Conservation (phyloP, 1,140 invertebrate genomes). For the Bombus affinis region DNA sequence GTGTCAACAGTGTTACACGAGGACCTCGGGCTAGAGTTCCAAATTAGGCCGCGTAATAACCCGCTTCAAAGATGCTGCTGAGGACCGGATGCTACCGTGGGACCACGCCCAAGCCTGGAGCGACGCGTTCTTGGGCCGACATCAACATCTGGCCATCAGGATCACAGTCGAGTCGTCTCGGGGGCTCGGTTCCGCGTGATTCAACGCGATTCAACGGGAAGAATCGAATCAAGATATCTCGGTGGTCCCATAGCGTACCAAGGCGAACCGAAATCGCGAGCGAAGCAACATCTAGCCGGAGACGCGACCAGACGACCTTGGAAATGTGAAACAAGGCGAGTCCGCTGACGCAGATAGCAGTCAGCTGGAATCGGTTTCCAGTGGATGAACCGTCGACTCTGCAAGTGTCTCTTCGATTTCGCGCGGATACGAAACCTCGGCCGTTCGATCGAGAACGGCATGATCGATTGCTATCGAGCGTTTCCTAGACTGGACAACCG, state of each 20-base stretch:
- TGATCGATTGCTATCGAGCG: slow-evolving; percentile 50
- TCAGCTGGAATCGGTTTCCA: slow-evolving; percentile 71
- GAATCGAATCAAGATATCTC: not conserved
- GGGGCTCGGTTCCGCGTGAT: slow-evolving; percentile 11
- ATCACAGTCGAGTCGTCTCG: not conserved
- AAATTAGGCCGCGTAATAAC: slow-evolving; percentile 77
- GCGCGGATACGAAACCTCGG: slow-evolving; percentile 53
- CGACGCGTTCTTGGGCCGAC: slow-evolving; percentile 63
- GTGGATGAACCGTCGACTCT: slow-evolving; percentile 70
- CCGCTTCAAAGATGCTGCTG: slow-evolving; percentile 49
- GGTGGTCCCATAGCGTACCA: not conserved
- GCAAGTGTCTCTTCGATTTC: slow-evolving; percentile 74
- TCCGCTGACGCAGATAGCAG: slow-evolving; percentile 56
- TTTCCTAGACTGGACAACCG: slow-evolving; percentile 29
- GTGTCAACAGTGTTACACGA: slow-evolving; percentile 21
- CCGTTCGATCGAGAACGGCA: slow-evolving; percentile 69
- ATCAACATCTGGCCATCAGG: not conserved
- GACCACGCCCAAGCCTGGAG: slow-evolving; percentile 77
- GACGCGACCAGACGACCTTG: slow-evolving; percentile 65
- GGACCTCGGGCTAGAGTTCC: slow-evolving; percentile 61
- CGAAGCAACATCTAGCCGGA: not conserved
- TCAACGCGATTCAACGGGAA: not conserved
- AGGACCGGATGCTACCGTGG: slow-evolving; percentile 69
- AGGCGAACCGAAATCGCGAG: not conserved
- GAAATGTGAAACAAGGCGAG: slow-evolving; percentile 59